Evolutionary conservation across 1,140 invertebrate genomes (phyloP).

Genomic region (Philopotamus ludificatus): DNA sequence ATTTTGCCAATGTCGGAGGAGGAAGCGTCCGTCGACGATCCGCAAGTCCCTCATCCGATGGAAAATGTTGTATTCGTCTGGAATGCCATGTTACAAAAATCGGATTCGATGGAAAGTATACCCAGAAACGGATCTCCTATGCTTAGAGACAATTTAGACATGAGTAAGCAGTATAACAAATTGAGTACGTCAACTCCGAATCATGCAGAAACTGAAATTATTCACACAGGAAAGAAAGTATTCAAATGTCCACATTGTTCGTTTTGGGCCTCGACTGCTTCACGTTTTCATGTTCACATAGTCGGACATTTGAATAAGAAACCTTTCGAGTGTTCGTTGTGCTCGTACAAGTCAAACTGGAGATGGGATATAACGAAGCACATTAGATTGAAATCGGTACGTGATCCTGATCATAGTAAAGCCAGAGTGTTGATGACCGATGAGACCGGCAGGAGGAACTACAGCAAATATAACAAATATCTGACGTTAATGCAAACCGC

Average conservation of each 20-base stretch:
- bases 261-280: slow-evolving; percentile 89
- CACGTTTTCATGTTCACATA: slow-evolving; percentile 88
- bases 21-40: slow-evolving; percentile 44
- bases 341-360: slow-evolving; percentile 92
- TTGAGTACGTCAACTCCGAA: slow-evolving; percentile 29
- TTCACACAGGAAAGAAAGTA: slow-evolving; percentile 59
- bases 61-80: slow-evolving; percentile 76
- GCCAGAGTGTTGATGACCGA: slow-evolving; percentile 86
- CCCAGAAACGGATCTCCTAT: background rate
- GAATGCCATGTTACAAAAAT: slow-evolving; percentile 59
- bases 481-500: slow-evolving; percentile 67
- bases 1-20: slow-evolving; percentile 37
- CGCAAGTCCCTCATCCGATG: slow-evolving; percentile 65
- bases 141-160: slow-evolving; percentile 13
- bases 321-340: slow-evolving; percentile 92
- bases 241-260: slow-evolving; percentile 88
- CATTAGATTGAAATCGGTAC: slow-evolving; percentile 82
- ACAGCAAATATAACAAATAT: slow-evolving; percentile 89
- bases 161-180: slow-evolving; percentile 19
- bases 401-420: slow-evolving; percentile 74
- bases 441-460: slow-evolving; percentile 86
- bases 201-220: background rate
- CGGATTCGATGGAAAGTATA: slow-evolving; percentile 13
- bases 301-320: slow-evolving; percentile 90
- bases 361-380: slow-evolving; percentile 96